Evolutionary conservation across 2,888 invertebrate species (phyloP), one percentile per base, ranked within the genome.

Genomic region (Cistogaster globosa): DNA sequence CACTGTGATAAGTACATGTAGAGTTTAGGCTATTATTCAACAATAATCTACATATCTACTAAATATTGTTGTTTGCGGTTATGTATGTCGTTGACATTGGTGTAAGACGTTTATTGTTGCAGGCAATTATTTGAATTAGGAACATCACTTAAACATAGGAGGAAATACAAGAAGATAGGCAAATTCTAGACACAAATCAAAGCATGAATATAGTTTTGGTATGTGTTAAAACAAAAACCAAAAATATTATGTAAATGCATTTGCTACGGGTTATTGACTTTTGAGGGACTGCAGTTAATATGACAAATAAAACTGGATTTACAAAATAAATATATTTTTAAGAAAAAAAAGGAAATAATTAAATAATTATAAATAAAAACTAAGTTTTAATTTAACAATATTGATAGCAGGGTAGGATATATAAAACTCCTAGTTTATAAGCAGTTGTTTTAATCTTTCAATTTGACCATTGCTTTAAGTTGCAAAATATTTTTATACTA

Each of bases 1-100:
- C 62, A 84, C 75, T 80, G 68, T 75, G 55, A 71, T 71, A 84
- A 84, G 26, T 76, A 71, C 51, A 77, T 36, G 48, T 16, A 65
- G 42, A 53, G 42, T n/a, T 12, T 7, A 16, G 11, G 48, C n/a
- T 32, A 6, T 32, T 5, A 32, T 32, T 32, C 32, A 32, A 32
- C 32, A 32, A 32, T 32, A 5, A 9, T 20, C 26, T 14, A 12
- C 42, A 7, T 57, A 67, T 58, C 58, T 22, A 45, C 20, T 45
- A 63, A 62, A 60, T 62, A 80, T 67, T 80, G 53, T 60, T 32
- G 42, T 67, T 80, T 74, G 72, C 60, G 74, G 80, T 67, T 68
- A 14, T 53, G 26, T 42, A 65, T 51, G 69, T 36, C 71, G 63
- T 72, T 72, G 63, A 65, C 63, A 65, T 48, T 80, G 58, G 58